These are phyloP conservation scores for Drosophila kanapiae DNA, from an alignment of 1,140 invertebrate species.

Conservation along the genomic window DNA sequence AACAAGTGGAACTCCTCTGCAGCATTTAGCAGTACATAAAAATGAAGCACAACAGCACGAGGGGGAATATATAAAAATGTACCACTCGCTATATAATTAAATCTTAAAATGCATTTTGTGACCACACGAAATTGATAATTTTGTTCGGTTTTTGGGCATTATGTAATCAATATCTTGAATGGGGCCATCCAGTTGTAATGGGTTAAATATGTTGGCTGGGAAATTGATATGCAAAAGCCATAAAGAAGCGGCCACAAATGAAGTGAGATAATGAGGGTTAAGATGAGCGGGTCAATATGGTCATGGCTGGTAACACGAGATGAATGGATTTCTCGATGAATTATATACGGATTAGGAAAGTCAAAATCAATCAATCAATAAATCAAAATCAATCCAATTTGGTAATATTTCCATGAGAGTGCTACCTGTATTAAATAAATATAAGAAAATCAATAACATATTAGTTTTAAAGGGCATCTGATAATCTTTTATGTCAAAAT, in stretches of 20 bases:
- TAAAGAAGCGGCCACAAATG: conserved; percentile 25
- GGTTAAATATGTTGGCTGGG: conserved; percentile 26
- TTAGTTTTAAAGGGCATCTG: too few relatives aligned
- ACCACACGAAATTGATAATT: conserved; percentile 54
- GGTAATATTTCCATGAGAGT: neutral
- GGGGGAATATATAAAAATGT: conserved; percentile 41
- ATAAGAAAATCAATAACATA: neutral
- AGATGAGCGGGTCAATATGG: conserved; percentile 24
- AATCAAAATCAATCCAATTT: neutral
- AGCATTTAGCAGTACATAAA: conserved; percentile 81
- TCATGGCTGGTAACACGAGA: conserved; percentile 3
- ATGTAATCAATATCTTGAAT: conserved; percentile 54
- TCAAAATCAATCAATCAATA: too few relatives aligned
- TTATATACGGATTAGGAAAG: conserved; percentile 9
- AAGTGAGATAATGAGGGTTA: conserved; percentile 46
- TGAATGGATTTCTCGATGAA: neutral
- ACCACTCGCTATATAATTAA: conserved; percentile 64
- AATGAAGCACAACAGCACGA: conserved; percentile 40
- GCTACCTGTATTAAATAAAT: neutral
- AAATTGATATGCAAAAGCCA: conserved; percentile 41
- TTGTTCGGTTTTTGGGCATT: conserved; percentile 15
- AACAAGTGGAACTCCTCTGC: conserved; percentile 71
- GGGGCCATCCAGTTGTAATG: conserved; percentile 34
- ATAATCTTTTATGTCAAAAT: too few relatives aligned
- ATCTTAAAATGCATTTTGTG: conserved; percentile 48